Evolutionary conservation across 2,113 vertebrate genomes (phyloP).

Genomic region (Pelecanus crispus): DNA sequence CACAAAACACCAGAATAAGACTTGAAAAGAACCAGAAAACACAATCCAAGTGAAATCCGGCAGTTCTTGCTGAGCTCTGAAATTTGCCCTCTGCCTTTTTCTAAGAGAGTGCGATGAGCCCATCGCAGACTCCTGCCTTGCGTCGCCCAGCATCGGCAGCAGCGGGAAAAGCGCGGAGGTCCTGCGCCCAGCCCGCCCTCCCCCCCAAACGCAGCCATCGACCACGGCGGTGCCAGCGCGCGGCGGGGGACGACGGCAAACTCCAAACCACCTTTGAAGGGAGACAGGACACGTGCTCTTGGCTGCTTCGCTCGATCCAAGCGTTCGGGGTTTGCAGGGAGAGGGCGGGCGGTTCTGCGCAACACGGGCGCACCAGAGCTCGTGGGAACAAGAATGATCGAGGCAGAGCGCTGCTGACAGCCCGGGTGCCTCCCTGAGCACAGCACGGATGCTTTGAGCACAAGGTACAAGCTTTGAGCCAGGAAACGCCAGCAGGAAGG

Average conservation of each 20-base stretch:
- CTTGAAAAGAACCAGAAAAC: neutral
- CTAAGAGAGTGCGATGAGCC: neutral
- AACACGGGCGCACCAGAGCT: neutral
- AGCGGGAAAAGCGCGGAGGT: neutral
- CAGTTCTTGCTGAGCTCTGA: neutral
- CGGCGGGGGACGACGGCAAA: accelerated
- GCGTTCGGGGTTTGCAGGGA: neutral
- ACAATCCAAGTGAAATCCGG: neutral
- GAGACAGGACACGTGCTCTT: neutral
- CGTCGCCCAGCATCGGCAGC: accelerated
- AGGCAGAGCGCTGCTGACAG: neutral
- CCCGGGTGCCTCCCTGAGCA: neutral
- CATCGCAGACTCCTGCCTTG: neutral
- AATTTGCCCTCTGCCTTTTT: neutral
- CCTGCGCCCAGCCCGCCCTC: neutral
- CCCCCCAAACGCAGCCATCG: neutral
- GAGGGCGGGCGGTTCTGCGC: neutral
- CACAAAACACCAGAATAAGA: neutral
- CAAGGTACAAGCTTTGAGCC: neutral
- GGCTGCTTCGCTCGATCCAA: neutral
- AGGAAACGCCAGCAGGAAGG: neutral
- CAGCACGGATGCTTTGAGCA: neutral
- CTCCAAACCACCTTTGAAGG: neutral
- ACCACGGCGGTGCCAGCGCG: neutral
- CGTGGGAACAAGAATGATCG: neutral